Base-by-base conservation (phyloP, 1,140 invertebrate genomes). In the Brachionus rubens region DNA sequence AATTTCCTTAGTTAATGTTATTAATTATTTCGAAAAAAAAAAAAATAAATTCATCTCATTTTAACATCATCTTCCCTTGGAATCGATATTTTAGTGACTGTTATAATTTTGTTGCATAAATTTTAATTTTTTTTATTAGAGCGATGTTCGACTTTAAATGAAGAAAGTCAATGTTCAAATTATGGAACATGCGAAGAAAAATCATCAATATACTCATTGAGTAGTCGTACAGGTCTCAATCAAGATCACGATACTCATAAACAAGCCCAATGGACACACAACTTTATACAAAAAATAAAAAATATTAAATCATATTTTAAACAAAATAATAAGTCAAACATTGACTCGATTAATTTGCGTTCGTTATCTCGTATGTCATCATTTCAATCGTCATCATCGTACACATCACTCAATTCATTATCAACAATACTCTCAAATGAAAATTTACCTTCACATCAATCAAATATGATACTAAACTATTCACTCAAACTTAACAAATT, bases 131-230 rank as follows among this genome's bases (percentile, higher is more conserved):
- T 54, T 30, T 54, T 26, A 28, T 33, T 54, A 54, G 52, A 54
- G 16, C 19, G 52, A 70, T 70, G 65, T 12, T 47, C 40, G 65
- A 70, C 26, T 30, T 50, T 70, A 33, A 70, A 70, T 33, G 47
- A 50, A 48, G 41, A 70, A 70, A 48, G 28, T 47, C 36, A 28
- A 33, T 28, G 40, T 50, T 50, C 41, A 48, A 70, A 43, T 43
- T 70, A 70, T 24, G 65, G 65, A 47, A 70, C 65, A 21, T 70
- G 40, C 40, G 65, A 70, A 10, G 65, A 70, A 48, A 47, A 48
- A 10, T 26, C 19, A 12, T 70, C 65, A 46, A 40, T 16, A 16
- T 47, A 46, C 46, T 70, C 65, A 3, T 33, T 33, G 2, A 33
- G 36, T 28, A 59, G 54, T 36, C 2, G 36, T 16, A 59, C 54